Evolutionary conservation across 30 jellyfish, hydroid and myxozoan species (phyloP).

Genomic region (Aurelia coerulea): DNA sequence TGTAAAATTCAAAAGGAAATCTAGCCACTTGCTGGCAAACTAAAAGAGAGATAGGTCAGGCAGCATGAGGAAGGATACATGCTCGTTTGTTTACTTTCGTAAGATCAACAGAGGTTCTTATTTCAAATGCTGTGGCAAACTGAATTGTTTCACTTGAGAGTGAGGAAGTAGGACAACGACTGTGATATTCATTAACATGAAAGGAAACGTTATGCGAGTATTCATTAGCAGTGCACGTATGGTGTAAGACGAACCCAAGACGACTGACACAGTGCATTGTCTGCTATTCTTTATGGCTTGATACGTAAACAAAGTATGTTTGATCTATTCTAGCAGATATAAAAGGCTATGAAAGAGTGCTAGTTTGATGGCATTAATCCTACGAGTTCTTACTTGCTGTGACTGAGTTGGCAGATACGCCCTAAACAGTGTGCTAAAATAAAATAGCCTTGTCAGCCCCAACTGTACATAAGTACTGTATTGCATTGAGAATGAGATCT

Average conservation of each 20-base stretch:
- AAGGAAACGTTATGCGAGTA: constrained; percentile 12
- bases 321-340: no score
- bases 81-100: constrained; percentile 45
- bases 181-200: constrained; percentile 1
- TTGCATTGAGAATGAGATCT: no score
- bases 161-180: constrained; percentile 13
- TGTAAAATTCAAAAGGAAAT: constrained; percentile 12
- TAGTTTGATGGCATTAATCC: no score
- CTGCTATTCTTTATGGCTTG: neutral
- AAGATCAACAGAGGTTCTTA: constrained; percentile 53
- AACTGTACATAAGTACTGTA: no score
- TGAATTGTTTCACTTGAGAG: constrained; percentile 36
- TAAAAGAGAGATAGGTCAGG: constrained; percentile 30
- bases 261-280: constrained; percentile 17
- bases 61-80: constrained; percentile 58
- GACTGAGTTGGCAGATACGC: no score
- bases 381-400: no score
- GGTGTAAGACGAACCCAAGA: no score
- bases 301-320: no score
- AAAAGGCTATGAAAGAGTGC: no score
- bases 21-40: constrained; percentile 43
- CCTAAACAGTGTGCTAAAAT: no score
- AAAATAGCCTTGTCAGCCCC: no score
- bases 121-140: constrained; percentile 26
- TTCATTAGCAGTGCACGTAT: neutral